These are phyloP conservation scores for Theretra japonica DNA, from an alignment of 2,888 invertebrate genomes.

Conservation along the genomic window DNA sequence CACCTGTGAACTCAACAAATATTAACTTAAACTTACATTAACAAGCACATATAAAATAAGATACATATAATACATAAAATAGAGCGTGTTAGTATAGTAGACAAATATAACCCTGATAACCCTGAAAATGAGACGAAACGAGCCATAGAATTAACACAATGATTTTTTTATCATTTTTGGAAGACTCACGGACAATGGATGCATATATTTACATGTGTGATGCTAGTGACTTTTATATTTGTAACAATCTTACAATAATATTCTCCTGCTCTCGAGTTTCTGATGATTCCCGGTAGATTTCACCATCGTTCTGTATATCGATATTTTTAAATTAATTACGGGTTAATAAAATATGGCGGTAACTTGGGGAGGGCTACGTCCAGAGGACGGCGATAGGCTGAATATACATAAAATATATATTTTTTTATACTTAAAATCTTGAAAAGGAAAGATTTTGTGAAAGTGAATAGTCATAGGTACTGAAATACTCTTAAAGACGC, in stretches of 20 bases:
- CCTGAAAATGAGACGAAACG: not conserved
- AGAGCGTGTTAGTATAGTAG: conserved; percentile 1
- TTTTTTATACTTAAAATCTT: no score
- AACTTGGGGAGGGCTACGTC: no score
- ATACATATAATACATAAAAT: conserved; percentile 10
- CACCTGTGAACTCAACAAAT: no score
- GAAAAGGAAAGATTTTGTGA: no score
- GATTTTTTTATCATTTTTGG: conserved; percentile 27
- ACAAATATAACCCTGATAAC: not conserved
- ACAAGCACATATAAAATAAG: conserved; percentile 5
- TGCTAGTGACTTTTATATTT: conserved; percentile 50
- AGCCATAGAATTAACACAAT: conserved; percentile 20
- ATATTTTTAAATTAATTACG: conserved; percentile 18
- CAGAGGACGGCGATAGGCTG: no score
- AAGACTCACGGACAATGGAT: conserved; percentile 30
- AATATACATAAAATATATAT: no score
- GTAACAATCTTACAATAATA: conserved; percentile 55
- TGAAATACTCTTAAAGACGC: no score
- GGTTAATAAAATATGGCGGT: no score
- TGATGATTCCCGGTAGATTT: conserved; percentile 57
- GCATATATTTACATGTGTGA: conserved; percentile 51
- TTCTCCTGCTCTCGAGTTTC: conserved; percentile 40
- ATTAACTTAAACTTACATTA: not conserved
- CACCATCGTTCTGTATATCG: conserved; percentile 68
- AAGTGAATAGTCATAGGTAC: no score